Evolutionary conservation across 1,140 invertebrate genomes (phyloP).

Genomic region (Pygmarrhopalites habei): DNA sequence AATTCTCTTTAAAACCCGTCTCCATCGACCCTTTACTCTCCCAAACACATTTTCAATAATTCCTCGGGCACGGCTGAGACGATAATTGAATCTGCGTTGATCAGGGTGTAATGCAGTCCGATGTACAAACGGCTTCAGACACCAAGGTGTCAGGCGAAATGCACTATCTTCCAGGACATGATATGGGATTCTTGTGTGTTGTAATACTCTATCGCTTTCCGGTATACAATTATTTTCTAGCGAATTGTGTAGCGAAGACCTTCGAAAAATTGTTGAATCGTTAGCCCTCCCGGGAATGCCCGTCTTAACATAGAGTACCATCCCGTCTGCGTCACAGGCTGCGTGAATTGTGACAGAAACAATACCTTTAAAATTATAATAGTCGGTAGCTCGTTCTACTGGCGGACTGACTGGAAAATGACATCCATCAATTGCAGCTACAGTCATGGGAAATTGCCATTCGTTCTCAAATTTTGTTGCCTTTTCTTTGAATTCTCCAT

Average conservation of each 20-base stretch:
- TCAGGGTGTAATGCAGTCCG: neutral
- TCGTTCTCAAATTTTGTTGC: neutral
- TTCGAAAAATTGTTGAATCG: neutral
- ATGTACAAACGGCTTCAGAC: neutral
- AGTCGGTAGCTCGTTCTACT: neutral
- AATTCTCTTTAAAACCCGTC: neutral
- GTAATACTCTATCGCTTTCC: neutral
- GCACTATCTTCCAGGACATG: neutral
- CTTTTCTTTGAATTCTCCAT: neutral
- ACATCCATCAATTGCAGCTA: neutral
- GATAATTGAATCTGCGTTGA: neutral
- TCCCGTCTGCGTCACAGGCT: neutral
- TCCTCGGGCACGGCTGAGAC: neutral
- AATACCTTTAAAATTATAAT: conserved; percentile 1
- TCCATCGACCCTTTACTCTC: neutral
- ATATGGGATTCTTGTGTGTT: neutral
- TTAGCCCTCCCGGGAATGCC: neutral
- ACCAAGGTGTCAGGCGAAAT: neutral
- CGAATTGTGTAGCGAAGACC: neutral
- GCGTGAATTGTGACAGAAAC: no score
- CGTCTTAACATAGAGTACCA: neutral
- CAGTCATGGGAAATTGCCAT: neutral
- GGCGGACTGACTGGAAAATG: neutral
- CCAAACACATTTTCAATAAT: neutral
- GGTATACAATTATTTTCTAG: neutral